These are phyloP conservation scores for Bathynomus jamesi DNA, from an alignment of 1,140 invertebrate genomes.

Conservation along the genomic window DNA sequence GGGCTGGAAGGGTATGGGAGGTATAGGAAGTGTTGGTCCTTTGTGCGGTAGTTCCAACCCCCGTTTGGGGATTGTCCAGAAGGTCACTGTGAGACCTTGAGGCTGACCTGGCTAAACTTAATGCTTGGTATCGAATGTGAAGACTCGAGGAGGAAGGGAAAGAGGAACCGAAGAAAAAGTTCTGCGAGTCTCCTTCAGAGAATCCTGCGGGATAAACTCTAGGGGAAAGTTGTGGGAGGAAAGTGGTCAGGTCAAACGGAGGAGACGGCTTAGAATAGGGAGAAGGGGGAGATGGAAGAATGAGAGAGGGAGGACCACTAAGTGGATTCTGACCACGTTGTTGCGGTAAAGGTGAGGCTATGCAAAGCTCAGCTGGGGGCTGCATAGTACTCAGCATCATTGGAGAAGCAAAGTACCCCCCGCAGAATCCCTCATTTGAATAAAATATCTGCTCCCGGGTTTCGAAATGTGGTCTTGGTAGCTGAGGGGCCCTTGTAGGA, in stretches of 20 bases:
- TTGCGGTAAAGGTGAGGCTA: slow-evolving; percentile 1
- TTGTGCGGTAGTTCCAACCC: slow-evolving; percentile 10
- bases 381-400: neutral
- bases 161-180: slow-evolving; percentile 4
- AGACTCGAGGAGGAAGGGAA: slow-evolving; percentile 13
- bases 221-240: slow-evolving; percentile 28
- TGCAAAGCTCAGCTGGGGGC: neutral
- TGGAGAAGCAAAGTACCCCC: neutral
- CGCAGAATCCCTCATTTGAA: neutral
- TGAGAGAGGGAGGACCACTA: neutral
- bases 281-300: slow-evolving; percentile 15
- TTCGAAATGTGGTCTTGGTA: too few relatives aligned
- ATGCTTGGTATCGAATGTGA: slow-evolving; percentile 28
- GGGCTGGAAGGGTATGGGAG: slow-evolving; percentile 26
- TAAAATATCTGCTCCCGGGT: neutral
- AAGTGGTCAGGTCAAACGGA: slow-evolving; percentile 32
- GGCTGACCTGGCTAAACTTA: slow-evolving; percentile 26
- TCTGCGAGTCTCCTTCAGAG: neutral
- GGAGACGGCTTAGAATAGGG: too few relatives aligned
- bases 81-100: slow-evolving; percentile 34
- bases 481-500: too few relatives aligned
- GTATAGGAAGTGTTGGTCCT: slow-evolving; percentile 19
- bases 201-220: neutral
- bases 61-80: slow-evolving; percentile 10
- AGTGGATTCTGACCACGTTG: neutral